Conservation (phyloP, 2,113 vertebrate genomes). For the Origma solitaria region DNA sequence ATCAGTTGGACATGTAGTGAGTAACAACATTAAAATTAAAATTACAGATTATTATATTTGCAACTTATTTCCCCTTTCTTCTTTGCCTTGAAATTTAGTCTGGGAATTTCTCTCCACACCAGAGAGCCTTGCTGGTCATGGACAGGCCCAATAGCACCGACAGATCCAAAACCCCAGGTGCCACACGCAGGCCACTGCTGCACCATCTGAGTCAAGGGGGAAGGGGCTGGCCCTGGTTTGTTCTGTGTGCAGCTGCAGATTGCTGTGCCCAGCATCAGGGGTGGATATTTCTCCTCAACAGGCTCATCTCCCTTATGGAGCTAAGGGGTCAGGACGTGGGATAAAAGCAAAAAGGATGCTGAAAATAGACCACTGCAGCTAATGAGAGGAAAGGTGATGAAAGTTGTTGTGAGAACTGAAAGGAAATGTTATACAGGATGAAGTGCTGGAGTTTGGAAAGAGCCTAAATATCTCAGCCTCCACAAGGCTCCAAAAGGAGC, state of each 20-base stretch:
- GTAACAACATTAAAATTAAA: not conserved
- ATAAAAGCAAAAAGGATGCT: not conserved
- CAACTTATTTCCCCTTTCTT: not conserved
- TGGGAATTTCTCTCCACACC: not conserved
- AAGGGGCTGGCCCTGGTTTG: not conserved
- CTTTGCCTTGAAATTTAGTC: not conserved
- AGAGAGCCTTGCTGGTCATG: not conserved
- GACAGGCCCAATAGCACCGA: not conserved
- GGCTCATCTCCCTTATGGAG: not conserved
- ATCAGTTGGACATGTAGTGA: not conserved
- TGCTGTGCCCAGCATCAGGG: not conserved
- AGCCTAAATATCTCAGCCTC: not conserved
- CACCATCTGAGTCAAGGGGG: accelerated
- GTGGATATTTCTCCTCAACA: not conserved
- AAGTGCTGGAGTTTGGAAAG: not conserved
- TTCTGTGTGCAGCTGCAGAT: not conserved
- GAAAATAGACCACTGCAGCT: not conserved
- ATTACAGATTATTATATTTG: not conserved
- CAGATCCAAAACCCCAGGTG: not conserved
- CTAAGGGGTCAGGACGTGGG: not conserved
- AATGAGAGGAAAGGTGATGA: not conserved
- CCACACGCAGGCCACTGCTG: not conserved
- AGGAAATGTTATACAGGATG: accelerated
- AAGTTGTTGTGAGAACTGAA: not conserved
- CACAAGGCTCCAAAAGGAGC: not conserved